Evolutionary conservation across 37 sponge, comb jelly and placozoan genomes (phyloP).

Genomic region (Beroe ovata): DNA sequence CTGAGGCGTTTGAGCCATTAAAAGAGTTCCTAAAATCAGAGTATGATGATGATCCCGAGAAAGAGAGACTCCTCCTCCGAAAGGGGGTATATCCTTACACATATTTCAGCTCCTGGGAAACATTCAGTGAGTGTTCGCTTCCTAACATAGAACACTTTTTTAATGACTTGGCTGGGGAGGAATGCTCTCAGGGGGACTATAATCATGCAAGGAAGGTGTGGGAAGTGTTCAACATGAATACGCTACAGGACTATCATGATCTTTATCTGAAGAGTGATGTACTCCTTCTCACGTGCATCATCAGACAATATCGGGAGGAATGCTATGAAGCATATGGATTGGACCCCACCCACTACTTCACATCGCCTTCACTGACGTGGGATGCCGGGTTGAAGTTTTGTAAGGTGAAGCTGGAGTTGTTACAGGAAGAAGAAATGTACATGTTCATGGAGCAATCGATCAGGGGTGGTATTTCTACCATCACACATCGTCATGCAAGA

Average conservation of each 20-base stretch:
- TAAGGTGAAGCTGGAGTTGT: neutral
- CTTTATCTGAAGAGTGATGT: constrained; percentile 29
- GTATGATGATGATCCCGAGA: neutral
- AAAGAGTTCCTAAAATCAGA: neutral
- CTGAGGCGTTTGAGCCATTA: neutral
- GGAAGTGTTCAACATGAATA: neutral
- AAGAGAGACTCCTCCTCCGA: neutral
- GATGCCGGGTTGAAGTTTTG: constrained; percentile 43
- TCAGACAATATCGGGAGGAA: neutral
- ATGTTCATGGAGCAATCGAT: neutral
- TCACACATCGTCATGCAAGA: neutral
- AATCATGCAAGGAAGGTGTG: constrained; percentile 29
- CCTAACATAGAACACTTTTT: neutral
- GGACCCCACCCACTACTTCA: constrained; percentile 51
- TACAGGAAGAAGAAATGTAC: neutral
- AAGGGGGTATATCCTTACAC: constrained; percentile 66
- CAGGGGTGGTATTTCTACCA: constrained; percentile 50
- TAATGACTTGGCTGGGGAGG: constrained; percentile 4
- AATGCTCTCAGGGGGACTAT: constrained; percentile 40
- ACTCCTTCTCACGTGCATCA: constrained; percentile 9
- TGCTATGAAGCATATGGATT: neutral
- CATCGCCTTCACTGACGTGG: constrained; percentile 32
- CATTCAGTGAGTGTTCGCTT: neutral
- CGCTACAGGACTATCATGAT: constrained; percentile 10
- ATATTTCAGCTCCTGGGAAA: neutral